phyloP scores from a whole-genome alignment of 2,113 vertebrate species.

The Edolisoma coerulescens region DNA sequence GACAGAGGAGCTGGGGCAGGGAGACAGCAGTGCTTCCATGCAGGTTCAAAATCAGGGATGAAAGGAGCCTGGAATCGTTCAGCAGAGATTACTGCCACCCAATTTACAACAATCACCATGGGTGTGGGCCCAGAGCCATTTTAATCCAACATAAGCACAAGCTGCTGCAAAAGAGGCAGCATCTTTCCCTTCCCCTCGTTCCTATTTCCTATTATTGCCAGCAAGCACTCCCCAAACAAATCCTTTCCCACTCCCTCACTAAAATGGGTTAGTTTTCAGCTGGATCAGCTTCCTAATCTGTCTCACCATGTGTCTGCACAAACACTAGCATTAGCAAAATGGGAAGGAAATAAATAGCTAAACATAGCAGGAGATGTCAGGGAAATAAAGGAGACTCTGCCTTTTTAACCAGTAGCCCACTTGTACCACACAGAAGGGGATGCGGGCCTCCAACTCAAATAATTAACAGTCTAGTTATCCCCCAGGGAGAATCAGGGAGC shows the following conservation, averaged over 20 bases:
- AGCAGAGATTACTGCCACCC: neutral
- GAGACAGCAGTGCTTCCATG: neutral
- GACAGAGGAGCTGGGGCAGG: neutral
- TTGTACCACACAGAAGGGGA: neutral
- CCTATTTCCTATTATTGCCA: neutral
- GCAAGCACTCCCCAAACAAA: neutral
- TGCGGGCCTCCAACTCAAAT: neutral
- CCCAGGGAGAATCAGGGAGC: neutral
- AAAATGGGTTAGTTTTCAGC: constrained; percentile 40
- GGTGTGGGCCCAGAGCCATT: neutral
- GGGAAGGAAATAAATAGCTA: constrained; percentile 26
- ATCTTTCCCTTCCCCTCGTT: neutral
- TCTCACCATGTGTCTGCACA: constrained; percentile 13
- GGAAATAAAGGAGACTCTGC: neutral
- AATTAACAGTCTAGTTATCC: neutral
- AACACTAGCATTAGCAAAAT: constrained; percentile 40
- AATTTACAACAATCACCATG: neutral
- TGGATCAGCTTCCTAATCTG: constrained; percentile 48
- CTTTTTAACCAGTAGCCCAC: neutral
- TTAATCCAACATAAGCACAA: neutral
- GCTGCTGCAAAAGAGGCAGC: neutral
- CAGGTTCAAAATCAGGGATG: neutral
- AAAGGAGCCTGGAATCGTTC: neutral
- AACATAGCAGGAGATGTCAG: neutral
- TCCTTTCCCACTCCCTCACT: neutral